Conservation (phyloP, 2,888 invertebrate species). For the Eurytoma californica region DNA sequence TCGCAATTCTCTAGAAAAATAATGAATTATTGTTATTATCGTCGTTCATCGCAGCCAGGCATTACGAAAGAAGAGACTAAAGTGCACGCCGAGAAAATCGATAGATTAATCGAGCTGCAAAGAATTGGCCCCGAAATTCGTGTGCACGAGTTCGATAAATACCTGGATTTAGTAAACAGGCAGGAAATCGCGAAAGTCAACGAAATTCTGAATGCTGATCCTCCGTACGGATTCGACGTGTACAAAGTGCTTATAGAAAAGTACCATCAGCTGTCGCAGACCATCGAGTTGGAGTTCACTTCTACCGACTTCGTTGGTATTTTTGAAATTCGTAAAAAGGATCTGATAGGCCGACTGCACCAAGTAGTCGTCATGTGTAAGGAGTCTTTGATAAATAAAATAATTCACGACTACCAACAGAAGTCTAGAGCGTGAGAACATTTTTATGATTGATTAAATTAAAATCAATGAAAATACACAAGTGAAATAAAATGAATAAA, state of each 20-base stretch:
- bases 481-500: no score
- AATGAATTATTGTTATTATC: slow-evolving; percentile 2
- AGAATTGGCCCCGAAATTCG: slow-evolving; percentile 84
- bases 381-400: slow-evolving; percentile 82
- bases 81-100: slow-evolving; percentile 79
- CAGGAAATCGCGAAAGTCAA: slow-evolving; percentile 76
- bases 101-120: slow-evolving; percentile 82
- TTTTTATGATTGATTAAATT: neutral
- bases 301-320: slow-evolving; percentile 86
- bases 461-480: slow-evolving; percentile 1
- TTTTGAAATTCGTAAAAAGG: slow-evolving; percentile 89
- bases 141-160: slow-evolving; percentile 86
- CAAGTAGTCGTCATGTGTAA: slow-evolving; percentile 82
- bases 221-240: slow-evolving; percentile 79
- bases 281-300: slow-evolving; percentile 78
- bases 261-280: slow-evolving; percentile 80
- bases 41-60: slow-evolving; percentile 80
- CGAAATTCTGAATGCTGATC: slow-evolving; percentile 81
- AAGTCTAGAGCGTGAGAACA: slow-evolving; percentile 83
- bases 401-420: slow-evolving; percentile 88
- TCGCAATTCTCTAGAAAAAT: neutral
- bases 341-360: slow-evolving; percentile 84
- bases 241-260: slow-evolving; percentile 79
- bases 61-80: slow-evolving; percentile 84
- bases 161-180: slow-evolving; percentile 86